phyloP scores from a whole-genome alignment of 2,113 vertebrate genomes.

The Chamaea fasciata region DNA sequence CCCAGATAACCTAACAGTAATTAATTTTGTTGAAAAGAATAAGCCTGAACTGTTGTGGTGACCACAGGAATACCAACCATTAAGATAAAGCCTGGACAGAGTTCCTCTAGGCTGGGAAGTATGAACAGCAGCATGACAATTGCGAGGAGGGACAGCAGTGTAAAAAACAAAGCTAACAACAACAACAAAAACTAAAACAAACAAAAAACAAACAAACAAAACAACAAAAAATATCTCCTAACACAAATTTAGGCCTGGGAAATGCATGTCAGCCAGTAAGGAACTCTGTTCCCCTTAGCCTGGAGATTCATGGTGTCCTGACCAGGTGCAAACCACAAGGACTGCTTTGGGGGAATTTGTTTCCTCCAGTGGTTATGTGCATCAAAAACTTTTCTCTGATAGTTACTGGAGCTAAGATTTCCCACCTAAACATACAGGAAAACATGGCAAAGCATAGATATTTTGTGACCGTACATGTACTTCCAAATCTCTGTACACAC shows the following conservation, averaged over 20 bases:
- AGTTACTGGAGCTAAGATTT: not conserved
- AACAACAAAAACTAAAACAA: not conserved
- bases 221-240: not conserved
- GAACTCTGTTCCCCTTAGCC: not conserved
- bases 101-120: not conserved
- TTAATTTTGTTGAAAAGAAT: slow-evolving; percentile 12
- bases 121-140: not conserved
- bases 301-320: not conserved
- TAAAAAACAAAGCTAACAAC: not conserved
- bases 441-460: not conserved
- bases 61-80: not conserved
- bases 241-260: not conserved
- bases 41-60: not conserved
- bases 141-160: not conserved
- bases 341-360: not conserved
- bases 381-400: not conserved
- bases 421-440: not conserved
- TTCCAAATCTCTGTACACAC: not conserved
- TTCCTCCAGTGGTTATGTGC: not conserved
- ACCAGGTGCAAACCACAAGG: not conserved
- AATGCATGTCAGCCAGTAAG: not conserved
- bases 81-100: not conserved
- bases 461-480: not conserved
- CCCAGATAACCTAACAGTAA: not conserved
- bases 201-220: not conserved